These are phyloP conservation scores for Bacillus rossius DNA, from an alignment of 1,140 invertebrate species.

Conservation along the genomic window DNA sequence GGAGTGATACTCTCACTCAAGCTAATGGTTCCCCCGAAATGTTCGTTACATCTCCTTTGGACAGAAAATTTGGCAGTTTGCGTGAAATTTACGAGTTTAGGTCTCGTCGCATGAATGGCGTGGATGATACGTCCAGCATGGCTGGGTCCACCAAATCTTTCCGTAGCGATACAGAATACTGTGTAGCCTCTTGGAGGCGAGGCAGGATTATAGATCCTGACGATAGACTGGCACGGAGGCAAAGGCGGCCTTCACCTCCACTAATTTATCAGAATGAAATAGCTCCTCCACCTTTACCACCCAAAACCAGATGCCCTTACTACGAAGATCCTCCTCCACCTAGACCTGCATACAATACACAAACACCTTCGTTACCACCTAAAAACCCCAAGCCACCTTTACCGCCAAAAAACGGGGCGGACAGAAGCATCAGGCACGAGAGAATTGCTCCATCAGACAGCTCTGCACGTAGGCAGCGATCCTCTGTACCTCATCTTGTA, in stretches of 20 bases:
- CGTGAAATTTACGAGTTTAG: conserved; percentile 63
- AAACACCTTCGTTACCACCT: conserved; percentile 28
- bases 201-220: conserved; percentile 27
- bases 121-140: conserved; percentile 21
- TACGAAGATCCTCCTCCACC: conserved; percentile 56
- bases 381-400: conserved; percentile 37
- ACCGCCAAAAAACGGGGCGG: conserved; percentile 55
- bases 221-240: conserved; percentile 7
- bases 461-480: conserved; percentile 14
- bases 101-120: conserved; percentile 19
- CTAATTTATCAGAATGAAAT: background rate
- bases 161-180: conserved; percentile 22
- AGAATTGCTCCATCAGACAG: background rate
- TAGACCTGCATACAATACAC: conserved; percentile 22
- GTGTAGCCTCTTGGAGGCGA: too few species aligned
- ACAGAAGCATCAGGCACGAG: conserved; percentile 43
- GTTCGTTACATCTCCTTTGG: conserved; percentile 6
- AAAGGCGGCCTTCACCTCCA: conserved; percentile 11
- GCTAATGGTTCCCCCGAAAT: conserved; percentile 4
- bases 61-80: conserved; percentile 51
- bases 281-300: conserved; percentile 8
- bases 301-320: conserved; percentile 41
- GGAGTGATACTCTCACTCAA: conserved; percentile 37
- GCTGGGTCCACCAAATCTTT: conserved; percentile 24
- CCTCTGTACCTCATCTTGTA: background rate